Evolutionary conservation across 2,797 vertebrate genomes (phyloP).

Genomic region (Tolypeutes matacus): DNA sequence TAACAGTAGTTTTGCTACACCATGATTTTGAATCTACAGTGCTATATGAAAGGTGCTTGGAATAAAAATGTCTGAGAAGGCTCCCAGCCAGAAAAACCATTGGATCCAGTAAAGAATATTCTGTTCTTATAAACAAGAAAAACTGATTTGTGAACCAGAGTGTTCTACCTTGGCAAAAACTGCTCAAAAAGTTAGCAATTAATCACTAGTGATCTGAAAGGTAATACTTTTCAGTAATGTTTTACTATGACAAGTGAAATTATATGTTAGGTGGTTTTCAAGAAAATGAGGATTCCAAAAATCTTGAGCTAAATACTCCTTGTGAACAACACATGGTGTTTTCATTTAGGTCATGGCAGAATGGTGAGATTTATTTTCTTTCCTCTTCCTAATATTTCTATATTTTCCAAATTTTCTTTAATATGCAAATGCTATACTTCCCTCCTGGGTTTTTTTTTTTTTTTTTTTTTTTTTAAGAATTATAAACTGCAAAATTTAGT

Average conservation of each 20-base stretch:
- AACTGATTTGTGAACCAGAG: slow-evolving; percentile 25
- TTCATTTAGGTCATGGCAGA: not conserved
- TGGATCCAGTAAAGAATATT: not conserved
- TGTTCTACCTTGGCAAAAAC: not conserved
- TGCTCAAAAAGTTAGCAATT: slow-evolving; percentile 28
- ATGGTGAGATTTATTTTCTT: not conserved
- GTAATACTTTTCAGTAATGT: not conserved
- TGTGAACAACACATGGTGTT: not conserved
- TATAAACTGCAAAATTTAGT: slow-evolving; percentile 34
- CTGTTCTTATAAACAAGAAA: slow-evolving; percentile 18
- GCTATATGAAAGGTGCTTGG: slow-evolving; percentile 31
- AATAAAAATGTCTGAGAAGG: slow-evolving; percentile 47
- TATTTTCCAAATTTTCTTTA: slow-evolving; percentile 12
- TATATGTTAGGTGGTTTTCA: not conserved
- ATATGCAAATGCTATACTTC: not conserved
- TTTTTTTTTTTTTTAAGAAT: not conserved
- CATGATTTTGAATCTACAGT: not conserved
- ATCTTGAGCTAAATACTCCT: not conserved
- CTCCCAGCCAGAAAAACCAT: not conserved
- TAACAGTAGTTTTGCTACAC: not conserved
- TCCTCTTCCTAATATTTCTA: slow-evolving; percentile 43
- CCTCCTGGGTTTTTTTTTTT: not conserved
- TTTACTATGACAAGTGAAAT: slow-evolving; percentile 53
- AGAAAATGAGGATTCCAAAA: slow-evolving; percentile 22
- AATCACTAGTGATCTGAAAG: slow-evolving; percentile 26